Evolutionary conservation across 2,888 invertebrate genomes (phyloP).

Genomic region (Phrixothrix hirtus): DNA sequence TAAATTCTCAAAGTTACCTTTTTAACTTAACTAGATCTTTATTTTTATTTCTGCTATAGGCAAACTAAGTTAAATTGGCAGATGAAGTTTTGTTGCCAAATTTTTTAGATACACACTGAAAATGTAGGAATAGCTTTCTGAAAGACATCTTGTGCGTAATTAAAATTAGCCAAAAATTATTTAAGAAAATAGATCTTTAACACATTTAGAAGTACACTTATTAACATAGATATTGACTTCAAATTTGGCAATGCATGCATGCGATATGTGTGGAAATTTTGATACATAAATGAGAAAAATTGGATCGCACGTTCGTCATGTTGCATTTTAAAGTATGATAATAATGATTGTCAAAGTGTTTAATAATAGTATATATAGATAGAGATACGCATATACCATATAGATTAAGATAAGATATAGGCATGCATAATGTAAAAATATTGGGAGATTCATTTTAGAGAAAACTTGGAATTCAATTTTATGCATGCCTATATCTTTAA

Average conservation of each 20-base stretch:
- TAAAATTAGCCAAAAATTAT: conserved; percentile 40
- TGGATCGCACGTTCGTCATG: conserved; percentile 30
- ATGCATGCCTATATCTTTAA: conserved; percentile 29
- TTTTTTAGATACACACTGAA: no score
- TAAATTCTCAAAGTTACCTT: no score
- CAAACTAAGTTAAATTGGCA: no score
- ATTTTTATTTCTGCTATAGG: no score
- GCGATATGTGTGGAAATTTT: conserved; percentile 49
- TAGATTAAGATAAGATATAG: conserved; percentile 36
- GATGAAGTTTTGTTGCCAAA: no score
- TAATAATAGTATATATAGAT: conserved; percentile 42
- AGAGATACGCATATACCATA: conserved; percentile 45
- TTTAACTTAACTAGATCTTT: no score
- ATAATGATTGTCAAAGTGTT: conserved; percentile 57
- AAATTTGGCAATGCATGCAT: conserved; percentile 64
- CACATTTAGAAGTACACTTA: conserved; percentile 60
- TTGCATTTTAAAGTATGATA: conserved; percentile 42
- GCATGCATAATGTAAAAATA: conserved; percentile 25
- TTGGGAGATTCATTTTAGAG: conserved; percentile 22
- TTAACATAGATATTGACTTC: conserved; percentile 66
- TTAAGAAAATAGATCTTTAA: conserved; percentile 57
- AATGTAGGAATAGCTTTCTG: conserved; percentile 32
- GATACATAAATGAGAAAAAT: conserved; percentile 31
- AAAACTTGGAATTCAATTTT: conserved; percentile 5
- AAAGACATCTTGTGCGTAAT: conserved; percentile 51